Base-by-base conservation (phyloP, 1,140 invertebrate genomes). In the Solenopsis fugax region DNA sequence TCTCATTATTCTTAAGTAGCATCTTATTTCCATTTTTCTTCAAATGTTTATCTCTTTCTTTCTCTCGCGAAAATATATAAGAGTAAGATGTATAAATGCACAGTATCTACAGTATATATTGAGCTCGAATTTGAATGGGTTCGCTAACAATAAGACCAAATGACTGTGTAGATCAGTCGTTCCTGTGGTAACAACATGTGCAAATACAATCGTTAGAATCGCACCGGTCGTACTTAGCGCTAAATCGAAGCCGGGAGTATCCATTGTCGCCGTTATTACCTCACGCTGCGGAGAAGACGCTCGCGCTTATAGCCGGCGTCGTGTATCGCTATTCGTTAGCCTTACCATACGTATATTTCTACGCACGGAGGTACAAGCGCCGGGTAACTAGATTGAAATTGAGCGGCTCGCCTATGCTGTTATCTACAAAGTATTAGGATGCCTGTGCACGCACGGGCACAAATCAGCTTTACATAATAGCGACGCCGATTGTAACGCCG, bases 321-420 rank as follows among this genome's bases (percentile, higher is more conserved):
- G 41, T n/a, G 60, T 65, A 41, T 78, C 18, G 76, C 60, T 21
- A 64, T 65, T 78, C 10, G 21, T 54, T 71, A 37, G 77, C 4
- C n/a, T 9, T 37, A 6, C 62, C 34, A 13, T 29, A 18, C 21
- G 0, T 54, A 52, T 41, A 69, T 80, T 69, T 80, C 29, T 67
- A n/a, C 48, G 29, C n/a, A 18, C 18, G 13, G 2, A 5, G 7
- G 16, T 72, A 72, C 37, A 58, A 82, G 67, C 80, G 37, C 41
- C 80, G 18, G 37, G 50, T 71, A 82, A 73, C 69, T 73, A 37
- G 80, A 62, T 37, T 84, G 69, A 75, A 84, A 84, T 75, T 60
- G 67, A 60, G 7, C 67, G 12, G 7, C 65, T 21, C 37, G 50
- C 16, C 24, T 24, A 58, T 13, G n/a, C 13, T 13, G 69, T 37